Percentiles rank a stretch among this genome's conserved stretches.
phyloP scores from a whole-genome alignment of 2,113 vertebrate species.

The Cochlearius cochlearius region DNA sequence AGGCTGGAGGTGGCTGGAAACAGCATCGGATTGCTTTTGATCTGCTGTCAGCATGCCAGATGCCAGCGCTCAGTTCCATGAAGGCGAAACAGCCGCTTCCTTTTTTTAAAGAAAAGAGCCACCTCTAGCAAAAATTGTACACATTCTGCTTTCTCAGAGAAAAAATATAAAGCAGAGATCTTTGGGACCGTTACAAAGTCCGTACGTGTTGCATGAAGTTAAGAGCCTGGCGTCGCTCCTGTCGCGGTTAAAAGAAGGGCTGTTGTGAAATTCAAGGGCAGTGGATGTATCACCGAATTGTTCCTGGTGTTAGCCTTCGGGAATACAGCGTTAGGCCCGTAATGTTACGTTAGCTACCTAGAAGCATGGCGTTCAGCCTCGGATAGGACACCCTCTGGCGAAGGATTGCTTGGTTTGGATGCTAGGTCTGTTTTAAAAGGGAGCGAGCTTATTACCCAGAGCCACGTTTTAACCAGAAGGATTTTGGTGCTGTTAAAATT shows the following conservation, averaged over 20 bases:
- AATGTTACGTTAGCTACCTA: too few relatives aligned
- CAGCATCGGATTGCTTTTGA: background rate
- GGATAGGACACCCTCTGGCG: background rate
- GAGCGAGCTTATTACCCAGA: background rate
- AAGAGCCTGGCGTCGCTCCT: background rate
- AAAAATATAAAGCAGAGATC: background rate
- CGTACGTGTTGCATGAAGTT: background rate
- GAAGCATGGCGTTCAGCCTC: rapidly evolving
- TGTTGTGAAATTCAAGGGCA: background rate
- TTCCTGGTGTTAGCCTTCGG: background rate
- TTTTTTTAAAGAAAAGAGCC: background rate
- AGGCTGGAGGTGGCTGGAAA: background rate
- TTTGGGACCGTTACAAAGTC: background rate
- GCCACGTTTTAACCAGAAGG: background rate
- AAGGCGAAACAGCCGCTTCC: background rate
- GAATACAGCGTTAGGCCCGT: background rate
- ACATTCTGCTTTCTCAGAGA: background rate
- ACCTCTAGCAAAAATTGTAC: background rate
- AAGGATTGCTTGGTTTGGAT: background rate
- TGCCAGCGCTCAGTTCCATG: background rate
- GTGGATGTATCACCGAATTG: background rate
- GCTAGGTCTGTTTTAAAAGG: background rate
- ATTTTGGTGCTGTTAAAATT: background rate
- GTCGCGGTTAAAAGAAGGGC: background rate
- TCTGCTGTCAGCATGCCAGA: too few relatives aligned